Evolutionary conservation across 2,113 vertebrate genomes (phyloP).

Genomic region (Fukomys damarensis): DNA sequence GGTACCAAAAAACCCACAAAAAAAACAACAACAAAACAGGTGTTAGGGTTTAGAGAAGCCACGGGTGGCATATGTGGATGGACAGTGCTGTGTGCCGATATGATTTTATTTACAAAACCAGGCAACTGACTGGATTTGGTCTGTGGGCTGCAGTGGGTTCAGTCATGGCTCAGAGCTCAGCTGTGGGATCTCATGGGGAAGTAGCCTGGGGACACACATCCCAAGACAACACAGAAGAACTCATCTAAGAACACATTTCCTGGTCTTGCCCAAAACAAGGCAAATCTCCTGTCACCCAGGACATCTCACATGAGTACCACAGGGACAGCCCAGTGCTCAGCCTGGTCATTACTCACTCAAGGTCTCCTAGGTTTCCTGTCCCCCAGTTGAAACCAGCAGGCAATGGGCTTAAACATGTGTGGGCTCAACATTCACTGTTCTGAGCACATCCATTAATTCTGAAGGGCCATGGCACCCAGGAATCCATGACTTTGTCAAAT

Average conservation of each 20-base stretch:
- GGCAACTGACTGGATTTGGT: background rate
- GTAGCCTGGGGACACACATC: too few species aligned
- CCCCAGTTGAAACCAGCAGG: background rate
- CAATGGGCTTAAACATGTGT: background rate
- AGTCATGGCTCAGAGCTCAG: too few species aligned
- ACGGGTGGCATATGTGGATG: rapidly evolving
- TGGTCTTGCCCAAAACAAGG: background rate
- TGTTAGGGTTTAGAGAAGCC: background rate
- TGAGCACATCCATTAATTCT: background rate
- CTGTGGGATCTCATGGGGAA: background rate
- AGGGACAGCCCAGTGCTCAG: rapidly evolving
- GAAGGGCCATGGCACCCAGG: background rate
- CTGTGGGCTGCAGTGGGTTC: background rate
- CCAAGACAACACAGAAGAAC: rapidly evolving
- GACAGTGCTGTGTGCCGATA: background rate
- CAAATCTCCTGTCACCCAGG: background rate
- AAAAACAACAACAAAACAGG: too few species aligned
- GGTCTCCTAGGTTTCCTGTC: background rate
- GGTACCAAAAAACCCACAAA: too few species aligned
- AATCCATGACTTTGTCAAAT: background rate
- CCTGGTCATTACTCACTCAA: background rate
- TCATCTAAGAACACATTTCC: background rate
- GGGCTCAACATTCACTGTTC: background rate
- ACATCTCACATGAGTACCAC: rapidly evolving
- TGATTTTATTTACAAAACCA: background rate